Percentiles rank a stretch among this genome's conserved stretches.
Evolutionary conservation across 2,113 vertebrate genomes (phyloP).

Genomic region (Anhinga anhinga): DNA sequence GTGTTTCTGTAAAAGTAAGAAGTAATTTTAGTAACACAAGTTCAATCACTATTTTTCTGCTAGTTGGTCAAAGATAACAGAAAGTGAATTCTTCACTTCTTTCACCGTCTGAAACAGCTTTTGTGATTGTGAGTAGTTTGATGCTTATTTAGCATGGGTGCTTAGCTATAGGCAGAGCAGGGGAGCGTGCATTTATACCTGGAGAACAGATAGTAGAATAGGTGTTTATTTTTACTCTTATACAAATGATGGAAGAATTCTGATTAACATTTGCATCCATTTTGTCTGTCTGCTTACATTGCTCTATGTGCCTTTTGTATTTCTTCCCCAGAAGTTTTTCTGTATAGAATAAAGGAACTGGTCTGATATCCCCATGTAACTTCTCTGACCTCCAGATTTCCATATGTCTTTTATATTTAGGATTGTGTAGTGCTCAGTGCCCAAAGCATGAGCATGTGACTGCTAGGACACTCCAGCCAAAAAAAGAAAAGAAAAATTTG

Average conservation of each 20-base stretch:
- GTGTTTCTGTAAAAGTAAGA: not conserved
- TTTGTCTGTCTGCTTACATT: not conserved
- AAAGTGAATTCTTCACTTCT: not conserved
- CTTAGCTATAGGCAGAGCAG: not conserved
- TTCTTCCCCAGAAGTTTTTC: not conserved
- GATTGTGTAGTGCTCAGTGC: not conserved
- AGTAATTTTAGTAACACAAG: not conserved
- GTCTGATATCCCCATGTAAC: not conserved
- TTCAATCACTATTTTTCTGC: not conserved
- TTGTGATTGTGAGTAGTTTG: not conserved
- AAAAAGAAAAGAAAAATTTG: not conserved
- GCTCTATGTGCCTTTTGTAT: not conserved
- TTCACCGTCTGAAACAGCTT: not conserved
- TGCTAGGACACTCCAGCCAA: not conserved
- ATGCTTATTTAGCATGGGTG: not conserved
- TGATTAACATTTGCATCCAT: not conserved
- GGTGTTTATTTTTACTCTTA: not conserved
- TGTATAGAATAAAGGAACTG: not conserved
- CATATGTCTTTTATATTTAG: not conserved
- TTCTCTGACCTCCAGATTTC: not conserved
- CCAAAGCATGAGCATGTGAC: not conserved
- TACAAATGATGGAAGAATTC: not conserved
- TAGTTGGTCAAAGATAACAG: not conserved
- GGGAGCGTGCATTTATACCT: not conserved
- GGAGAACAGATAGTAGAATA: not conserved